phyloP scores from a whole-genome alignment of 2,888 invertebrate genomes.

The Himalopsyche anomala region DNA sequence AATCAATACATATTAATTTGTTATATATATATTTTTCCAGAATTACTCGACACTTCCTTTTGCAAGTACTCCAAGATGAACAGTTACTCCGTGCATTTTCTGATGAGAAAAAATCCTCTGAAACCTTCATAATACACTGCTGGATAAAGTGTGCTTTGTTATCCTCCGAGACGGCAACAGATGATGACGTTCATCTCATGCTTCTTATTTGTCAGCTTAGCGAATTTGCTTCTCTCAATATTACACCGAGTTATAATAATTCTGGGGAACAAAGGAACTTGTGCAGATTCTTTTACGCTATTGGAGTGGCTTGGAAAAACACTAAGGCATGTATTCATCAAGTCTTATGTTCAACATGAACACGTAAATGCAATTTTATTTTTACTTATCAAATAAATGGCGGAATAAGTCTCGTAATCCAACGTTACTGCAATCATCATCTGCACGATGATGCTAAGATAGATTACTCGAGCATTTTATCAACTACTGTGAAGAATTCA shows the following conservation, averaged over 20 bases:
- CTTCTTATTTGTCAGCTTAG: conserved; percentile 60
- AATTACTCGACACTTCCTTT: conserved; percentile 59
- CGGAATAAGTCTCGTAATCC: no score
- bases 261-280: conserved; percentile 61
- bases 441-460: no score
- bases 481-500: no score
- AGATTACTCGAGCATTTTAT: no score
- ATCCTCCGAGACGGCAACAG: conserved; percentile 45
- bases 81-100: conserved; percentile 55
- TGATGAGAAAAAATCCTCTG: conserved; percentile 53
- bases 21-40: conserved; percentile 51
- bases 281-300: conserved; percentile 61
- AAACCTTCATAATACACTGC: conserved; percentile 58
- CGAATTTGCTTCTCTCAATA: conserved; percentile 59
- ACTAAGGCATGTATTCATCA: conserved; percentile 49
- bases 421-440: no score
- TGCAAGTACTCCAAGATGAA: conserved; percentile 62
- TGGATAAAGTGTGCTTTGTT: conserved; percentile 63
- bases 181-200: conserved; percentile 61
- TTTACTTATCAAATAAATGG: not conserved
- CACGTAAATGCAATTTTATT: not conserved
- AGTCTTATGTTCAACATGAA: not conserved
- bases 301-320: conserved; percentile 60
- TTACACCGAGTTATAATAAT: conserved; percentile 53
- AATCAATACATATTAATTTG: not conserved